These are phyloP conservation scores for Paralichthys olivaceus DNA, from an alignment of 2,113 vertebrate genomes.

Conservation along the genomic window DNA sequence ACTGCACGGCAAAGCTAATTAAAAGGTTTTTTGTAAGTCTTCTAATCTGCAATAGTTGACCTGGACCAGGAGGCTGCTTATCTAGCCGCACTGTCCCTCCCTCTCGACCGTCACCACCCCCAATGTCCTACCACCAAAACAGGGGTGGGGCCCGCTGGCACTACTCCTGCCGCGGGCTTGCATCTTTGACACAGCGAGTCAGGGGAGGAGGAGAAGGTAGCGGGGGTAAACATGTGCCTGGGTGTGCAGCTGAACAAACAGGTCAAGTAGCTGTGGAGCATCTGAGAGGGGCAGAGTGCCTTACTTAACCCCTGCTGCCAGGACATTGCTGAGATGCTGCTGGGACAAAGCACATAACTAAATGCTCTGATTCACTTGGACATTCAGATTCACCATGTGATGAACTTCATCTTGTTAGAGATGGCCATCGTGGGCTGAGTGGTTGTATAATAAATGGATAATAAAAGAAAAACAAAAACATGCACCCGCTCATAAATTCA, in stretches of 20 bases:
- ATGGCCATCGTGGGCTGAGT: not conserved
- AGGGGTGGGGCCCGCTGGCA: slow-evolving; percentile 15
- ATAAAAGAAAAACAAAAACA: slow-evolving; percentile 1
- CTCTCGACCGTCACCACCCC: slow-evolving; percentile 12
- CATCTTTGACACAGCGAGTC: slow-evolving; percentile 45
- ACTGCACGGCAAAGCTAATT: slow-evolving; percentile 76
- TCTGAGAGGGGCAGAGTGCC: slow-evolving; percentile 47
- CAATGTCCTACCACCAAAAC: slow-evolving; percentile 31
- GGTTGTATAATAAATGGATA: no score
- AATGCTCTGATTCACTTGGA: not conserved
- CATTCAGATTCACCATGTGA: not conserved
- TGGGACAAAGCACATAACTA: slow-evolving; percentile 2
- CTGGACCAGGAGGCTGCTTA: slow-evolving; percentile 53
- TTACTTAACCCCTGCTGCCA: slow-evolving; percentile 54
- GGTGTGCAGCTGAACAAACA: slow-evolving; percentile 80
- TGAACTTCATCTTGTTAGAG: not conserved
- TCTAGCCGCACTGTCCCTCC: slow-evolving; percentile 18
- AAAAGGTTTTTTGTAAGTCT: slow-evolving; percentile 74
- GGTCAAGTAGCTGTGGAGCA: slow-evolving; percentile 73
- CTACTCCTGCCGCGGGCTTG: slow-evolving; percentile 28
- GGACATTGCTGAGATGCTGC: slow-evolving; percentile 38
- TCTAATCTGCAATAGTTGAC: slow-evolving; percentile 76
- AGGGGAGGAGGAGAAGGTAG: slow-evolving; percentile 29
- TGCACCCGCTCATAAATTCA: not conserved
- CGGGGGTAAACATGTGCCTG: slow-evolving; percentile 28